phyloP scores from a whole-genome alignment of 64 coral and sea anemone genomes.

The Actinia tenebrosa region DNA sequence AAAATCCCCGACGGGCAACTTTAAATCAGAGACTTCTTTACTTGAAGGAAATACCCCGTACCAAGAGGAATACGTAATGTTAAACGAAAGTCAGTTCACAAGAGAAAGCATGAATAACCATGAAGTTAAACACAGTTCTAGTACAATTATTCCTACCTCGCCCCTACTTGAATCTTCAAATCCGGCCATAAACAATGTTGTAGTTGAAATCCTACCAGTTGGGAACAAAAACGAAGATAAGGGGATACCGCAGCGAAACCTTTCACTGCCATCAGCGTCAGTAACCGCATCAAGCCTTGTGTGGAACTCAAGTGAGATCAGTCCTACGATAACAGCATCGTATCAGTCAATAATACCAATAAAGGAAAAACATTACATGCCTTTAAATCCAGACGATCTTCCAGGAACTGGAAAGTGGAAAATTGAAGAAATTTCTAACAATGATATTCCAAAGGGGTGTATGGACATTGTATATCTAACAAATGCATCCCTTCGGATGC shows the following conservation, averaged over 20 bases:
- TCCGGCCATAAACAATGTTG: background rate
- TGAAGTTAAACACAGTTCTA: background rate
- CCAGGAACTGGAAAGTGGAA: background rate
- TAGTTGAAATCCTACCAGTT: background rate
- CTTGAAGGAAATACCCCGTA: background rate
- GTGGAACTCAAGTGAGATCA: background rate
- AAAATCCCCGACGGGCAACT: background rate
- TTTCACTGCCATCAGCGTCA: background rate
- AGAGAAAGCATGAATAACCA: background rate
- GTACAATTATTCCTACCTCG: background rate
- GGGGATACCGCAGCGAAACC: background rate
- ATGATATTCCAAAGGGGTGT: conserved; percentile 38
- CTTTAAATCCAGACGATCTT: background rate
- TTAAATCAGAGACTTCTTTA: background rate
- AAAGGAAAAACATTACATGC: background rate
- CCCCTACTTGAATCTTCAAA: no score
- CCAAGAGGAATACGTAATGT: background rate
- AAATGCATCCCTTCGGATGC: conserved; percentile 56
- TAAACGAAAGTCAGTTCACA: background rate
- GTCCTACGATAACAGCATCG: background rate
- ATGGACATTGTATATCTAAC: conserved; percentile 51
- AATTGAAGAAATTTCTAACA: conserved; percentile 42
- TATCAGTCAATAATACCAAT: background rate
- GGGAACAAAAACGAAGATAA: background rate
- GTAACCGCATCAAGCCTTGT: background rate